Evolutionary conservation across 2,797 vertebrate genomes (phyloP), one percentile per base, ranked within the genome.

Genomic region (Pempheris klunzingeri): DNA sequence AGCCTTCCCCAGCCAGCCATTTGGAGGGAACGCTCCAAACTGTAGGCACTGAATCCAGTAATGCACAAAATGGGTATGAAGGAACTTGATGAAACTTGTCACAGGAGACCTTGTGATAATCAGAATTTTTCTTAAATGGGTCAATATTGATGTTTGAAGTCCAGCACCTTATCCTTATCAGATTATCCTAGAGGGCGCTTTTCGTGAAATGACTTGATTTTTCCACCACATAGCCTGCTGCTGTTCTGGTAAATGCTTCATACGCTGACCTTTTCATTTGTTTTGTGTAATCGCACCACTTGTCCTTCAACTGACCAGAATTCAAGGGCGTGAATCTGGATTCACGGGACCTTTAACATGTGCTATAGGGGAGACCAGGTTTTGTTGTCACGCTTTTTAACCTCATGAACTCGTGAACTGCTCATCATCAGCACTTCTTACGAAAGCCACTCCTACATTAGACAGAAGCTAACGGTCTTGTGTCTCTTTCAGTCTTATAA

Each of bases 101-200:
- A 47, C 7, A 41, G 22, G 46, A n/a, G 58, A 59, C 34, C 22
- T 58, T 58, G 36, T 36, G 9, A 36, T 34, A 30, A 43, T 53
- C 17, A 32, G 47, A 38, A 10, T 11, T 39, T 15, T 47, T 64
- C n/a, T 53, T 2, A 43, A 77, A 34, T 12, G 4, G 28, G 38
- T 77, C 55, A 71, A 49, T 82, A 77, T 34, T 60, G n/a, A 49
- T 75, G 47, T 74, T 67, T 63, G 57, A 34, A 28, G 58, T 52
- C 5, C 54, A 36, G 49, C 24, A 34, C 20, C 26, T 54, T 44
- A 61, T 73, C 59, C 5, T 62, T 73, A 74, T 79, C 60, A 46
- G 24, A 0, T 58, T 66, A 63, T 59, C 59, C 24, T 10, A 15
- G 3, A n/a, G 36, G 53, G 17, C 2, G 0, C 24, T 12, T 44